Evolutionary conservation across 2,888 invertebrate species (phyloP), one percentile per base, ranked within the genome.

Genomic region (Graphium colonna): DNA sequence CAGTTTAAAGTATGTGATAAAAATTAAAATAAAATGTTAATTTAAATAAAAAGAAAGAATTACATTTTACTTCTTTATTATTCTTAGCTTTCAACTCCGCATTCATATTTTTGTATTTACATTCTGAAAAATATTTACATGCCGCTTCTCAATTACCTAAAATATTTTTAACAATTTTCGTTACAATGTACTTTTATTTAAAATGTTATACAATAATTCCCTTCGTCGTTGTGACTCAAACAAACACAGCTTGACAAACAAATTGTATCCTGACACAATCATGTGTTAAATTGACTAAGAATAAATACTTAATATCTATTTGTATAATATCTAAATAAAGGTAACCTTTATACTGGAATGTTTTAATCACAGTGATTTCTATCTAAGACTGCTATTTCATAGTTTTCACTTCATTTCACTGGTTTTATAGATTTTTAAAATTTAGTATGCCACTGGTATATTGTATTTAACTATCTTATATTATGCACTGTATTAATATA

Each of bases 331-430:
- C 41, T 43, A 55, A 28, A 41, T 46, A 47, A 52, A 42, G 17
- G 31, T 28, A 39, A 52, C 15, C 31, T 60, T 58, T 47, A 60
- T 60, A 65, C 60, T 70, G 75, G 75, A 75, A 75, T 75, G 75
- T 70, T 69, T 68, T 60, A 65, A 74, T 74, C 73, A 74, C 74
- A 72, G 63, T 21, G 36, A 36, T 36, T 12, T 36, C 12, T 36
- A 5, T 8, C 13, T 28, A 1, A 28, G 7, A 10, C 12, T 21
- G 13, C n/a, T 12, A 42, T 7, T 10, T 18, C 10, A 10, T 18
- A 12, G 17, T 12, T 41, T 17, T 12, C 0, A n/a, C n/a, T n/a
- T n/a, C n/a, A n/a, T n/a, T n/a, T n/a, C n/a, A n/a, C n/a, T n/a
- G n/a, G n/a, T n/a, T 42, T 18, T 18, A 10, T 41, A 16, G 10